A percentile compares a stretch with the other conserved stretches of the same genome.
Evolutionary conservation across 1,140 invertebrate genomes (phyloP).

Genomic region (Euborellia annulipes): DNA sequence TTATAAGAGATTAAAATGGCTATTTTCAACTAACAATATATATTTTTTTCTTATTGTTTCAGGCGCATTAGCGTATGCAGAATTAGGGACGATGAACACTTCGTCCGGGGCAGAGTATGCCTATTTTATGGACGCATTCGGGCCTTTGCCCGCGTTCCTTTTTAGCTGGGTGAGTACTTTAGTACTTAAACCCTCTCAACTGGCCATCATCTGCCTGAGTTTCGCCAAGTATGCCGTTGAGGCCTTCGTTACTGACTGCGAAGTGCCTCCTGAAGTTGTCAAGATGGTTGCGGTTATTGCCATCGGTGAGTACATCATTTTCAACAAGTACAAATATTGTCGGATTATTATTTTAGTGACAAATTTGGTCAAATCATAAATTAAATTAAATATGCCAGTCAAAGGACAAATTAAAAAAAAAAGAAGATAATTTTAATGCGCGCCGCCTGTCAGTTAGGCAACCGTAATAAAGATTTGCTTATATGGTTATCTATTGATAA

Average conservation of each 20-base stretch:
- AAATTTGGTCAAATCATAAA: too few species aligned
- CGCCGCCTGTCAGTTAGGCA: too few species aligned
- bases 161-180: constrained; percentile 85
- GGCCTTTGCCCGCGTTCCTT: constrained; percentile 73
- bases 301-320: constrained; percentile 60
- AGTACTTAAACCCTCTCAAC: constrained; percentile 81
- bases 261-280: constrained; percentile 54
- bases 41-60: too few species aligned
- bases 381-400: too few species aligned
- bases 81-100: constrained; percentile 84
- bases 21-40: too few species aligned
- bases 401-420: too few species aligned
- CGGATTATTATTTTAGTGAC: too few species aligned
- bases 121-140: constrained; percentile 82
- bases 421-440: too few species aligned
- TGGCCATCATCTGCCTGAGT: constrained; percentile 85
- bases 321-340: too few species aligned
- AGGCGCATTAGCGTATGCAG: constrained; percentile 84
- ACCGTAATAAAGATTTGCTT: too few species aligned
- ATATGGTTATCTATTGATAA: too few species aligned
- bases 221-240: constrained; percentile 90
- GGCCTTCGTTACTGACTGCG: constrained; percentile 71
- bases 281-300: constrained; percentile 65
- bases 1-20: too few species aligned
- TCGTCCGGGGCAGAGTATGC: constrained; percentile 87